A percentile compares a stretch with the other conserved stretches of the same genome.
phyloP scores from a whole-genome alignment of 2,113 vertebrate species.

The Chaetura pelagica region DNA sequence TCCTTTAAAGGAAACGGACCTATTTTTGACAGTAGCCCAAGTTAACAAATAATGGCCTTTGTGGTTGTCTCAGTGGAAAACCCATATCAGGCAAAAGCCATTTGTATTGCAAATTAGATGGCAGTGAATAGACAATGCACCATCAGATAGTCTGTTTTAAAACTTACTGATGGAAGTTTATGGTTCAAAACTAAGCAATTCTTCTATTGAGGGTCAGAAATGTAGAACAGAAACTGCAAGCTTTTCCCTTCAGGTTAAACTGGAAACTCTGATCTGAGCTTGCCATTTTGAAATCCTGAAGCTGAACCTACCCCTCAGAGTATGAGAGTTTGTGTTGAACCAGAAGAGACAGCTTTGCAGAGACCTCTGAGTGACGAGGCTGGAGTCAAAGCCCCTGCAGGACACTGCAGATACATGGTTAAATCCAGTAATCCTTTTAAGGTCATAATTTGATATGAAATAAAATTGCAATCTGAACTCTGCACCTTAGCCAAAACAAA shows the following conservation, averaged over 20 bases:
- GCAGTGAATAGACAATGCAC: neutral
- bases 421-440: neutral
- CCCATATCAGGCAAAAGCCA: neutral
- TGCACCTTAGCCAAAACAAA: neutral
- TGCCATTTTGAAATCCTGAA: neutral
- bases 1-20: neutral
- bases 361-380: neutral
- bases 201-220: neutral
- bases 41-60: neutral
- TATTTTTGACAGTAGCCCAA: neutral
- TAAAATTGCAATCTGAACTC: neutral
- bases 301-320: neutral
- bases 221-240: neutral
- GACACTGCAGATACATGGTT: neutral
- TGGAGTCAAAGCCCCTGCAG: neutral
- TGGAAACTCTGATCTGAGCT: neutral
- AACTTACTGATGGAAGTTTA: neutral
- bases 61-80: neutral
- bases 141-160: neutral
- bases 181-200: neutral
- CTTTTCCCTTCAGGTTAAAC: neutral
- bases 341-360: neutral
- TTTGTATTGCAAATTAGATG: slow-evolving; percentile 21
- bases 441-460: neutral
- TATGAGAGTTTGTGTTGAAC: neutral